A percentile compares a stretch with the other conserved stretches of the same genome.
These are phyloP conservation scores for Liopterus haemorrhoidalis DNA, from an alignment of 2,888 invertebrate species.

Conservation along the genomic window DNA sequence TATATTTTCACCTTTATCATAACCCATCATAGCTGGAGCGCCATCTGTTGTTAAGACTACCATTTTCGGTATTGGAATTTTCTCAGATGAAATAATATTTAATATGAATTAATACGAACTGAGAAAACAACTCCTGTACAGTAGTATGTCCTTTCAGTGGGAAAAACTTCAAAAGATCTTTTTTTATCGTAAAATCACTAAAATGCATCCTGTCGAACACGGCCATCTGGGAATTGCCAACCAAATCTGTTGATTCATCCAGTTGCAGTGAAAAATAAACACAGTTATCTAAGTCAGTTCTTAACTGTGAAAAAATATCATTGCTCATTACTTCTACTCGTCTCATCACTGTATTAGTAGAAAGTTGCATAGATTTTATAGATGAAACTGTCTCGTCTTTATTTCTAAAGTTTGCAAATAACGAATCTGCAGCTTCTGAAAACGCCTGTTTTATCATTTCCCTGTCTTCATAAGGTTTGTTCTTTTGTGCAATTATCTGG, in stretches of 20 bases:
- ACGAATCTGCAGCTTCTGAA: conserved; percentile 21
- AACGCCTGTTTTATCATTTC: conserved; percentile 23
- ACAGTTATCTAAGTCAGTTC: conserved; percentile 19
- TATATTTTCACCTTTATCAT: conserved; percentile 15
- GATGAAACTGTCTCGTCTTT: conserved; percentile 28
- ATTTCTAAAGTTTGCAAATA: conserved; percentile 27
- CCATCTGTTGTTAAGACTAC: conserved; percentile 15
- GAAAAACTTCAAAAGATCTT: conserved; percentile 26
- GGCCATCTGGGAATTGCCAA: conserved; percentile 24
- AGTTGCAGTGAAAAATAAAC: conserved; percentile 26
- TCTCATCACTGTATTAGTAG: conserved; percentile 23
- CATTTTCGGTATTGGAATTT: conserved; percentile 10
- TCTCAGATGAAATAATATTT: conserved; percentile 12
- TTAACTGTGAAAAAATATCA: conserved; percentile 19
- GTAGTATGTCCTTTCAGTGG: conserved; percentile 25
- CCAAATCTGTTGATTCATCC: conserved; percentile 23
- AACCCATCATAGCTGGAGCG: conserved; percentile 19
- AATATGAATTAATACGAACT: too few relatives aligned
- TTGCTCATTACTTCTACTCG: conserved; percentile 16
- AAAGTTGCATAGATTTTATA: conserved; percentile 27
- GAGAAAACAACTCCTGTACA: conserved; percentile 13
- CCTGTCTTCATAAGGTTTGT: conserved; percentile 24
- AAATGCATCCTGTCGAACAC: conserved; percentile 28
- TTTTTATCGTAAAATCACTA: conserved; percentile 28
- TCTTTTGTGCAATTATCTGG: conserved; percentile 23